Evolutionary conservation across 2,797 vertebrate genomes (phyloP).

Genomic region (Chromobotia macracanthus): DNA sequence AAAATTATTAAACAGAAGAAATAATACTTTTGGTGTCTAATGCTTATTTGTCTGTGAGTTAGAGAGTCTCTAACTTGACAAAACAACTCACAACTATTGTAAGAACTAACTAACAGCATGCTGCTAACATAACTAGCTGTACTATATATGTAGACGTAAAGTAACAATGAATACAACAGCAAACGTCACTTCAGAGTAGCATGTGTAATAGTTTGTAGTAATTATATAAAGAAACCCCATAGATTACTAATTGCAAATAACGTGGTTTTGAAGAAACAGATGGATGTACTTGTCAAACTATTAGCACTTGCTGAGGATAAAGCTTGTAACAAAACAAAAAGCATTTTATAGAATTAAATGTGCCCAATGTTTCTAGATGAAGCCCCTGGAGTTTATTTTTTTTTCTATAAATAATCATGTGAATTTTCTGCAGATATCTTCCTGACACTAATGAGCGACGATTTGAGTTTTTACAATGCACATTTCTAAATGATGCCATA

Average conservation of each 20-base stretch:
- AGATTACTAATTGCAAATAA: background rate
- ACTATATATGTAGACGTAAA: too few species aligned
- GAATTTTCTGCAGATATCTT: conserved; percentile 13
- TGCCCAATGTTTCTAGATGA: conserved; percentile 13
- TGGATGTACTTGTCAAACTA: conserved; percentile 15
- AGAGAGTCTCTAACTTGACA: too few species aligned
- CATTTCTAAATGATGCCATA: conserved; percentile 53
- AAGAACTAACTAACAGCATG: too few species aligned
- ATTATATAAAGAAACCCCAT: background rate
- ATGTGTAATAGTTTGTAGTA: background rate
- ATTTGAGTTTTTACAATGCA: conserved; percentile 33
- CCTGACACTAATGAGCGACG: conserved; percentile 33
- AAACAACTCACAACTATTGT: too few species aligned
- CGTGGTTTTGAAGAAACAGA: conserved; percentile 1
- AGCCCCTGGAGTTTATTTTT: conserved; percentile 6
- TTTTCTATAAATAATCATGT: conserved; percentile 22
- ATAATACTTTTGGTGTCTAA: too few species aligned
- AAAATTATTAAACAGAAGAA: too few species aligned
- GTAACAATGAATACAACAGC: conserved; percentile 9
- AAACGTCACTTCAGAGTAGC: background rate
- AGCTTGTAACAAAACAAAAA: background rate
- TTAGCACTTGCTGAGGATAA: background rate
- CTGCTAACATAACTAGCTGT: too few species aligned
- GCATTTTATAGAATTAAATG: background rate
- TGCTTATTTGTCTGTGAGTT: too few species aligned